phyloP scores from a whole-genome alignment of 2,888 invertebrate species.

The Hirudinaria manillensis region DNA sequence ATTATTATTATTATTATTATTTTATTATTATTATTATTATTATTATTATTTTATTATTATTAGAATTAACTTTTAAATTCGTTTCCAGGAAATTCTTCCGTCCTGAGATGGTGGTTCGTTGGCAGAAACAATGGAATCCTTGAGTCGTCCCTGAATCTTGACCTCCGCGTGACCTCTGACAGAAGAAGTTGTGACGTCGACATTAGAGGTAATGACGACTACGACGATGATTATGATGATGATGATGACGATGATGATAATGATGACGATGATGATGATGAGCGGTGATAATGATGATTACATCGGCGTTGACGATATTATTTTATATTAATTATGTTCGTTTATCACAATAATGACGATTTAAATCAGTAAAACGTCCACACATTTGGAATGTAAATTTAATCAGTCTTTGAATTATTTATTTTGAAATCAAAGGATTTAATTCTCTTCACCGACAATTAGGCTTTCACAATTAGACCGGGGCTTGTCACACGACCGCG shows the following conservation, averaged over 20 bases:
- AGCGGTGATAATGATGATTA: too few relatives aligned
- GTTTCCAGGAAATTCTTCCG: slow-evolving; percentile 10
- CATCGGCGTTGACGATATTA: too few relatives aligned
- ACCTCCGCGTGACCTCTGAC: not conserved
- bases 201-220: not conserved
- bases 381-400: too few relatives aligned
- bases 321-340: too few relatives aligned
- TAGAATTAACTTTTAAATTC: not conserved
- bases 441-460: too few relatives aligned
- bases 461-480: too few relatives aligned
- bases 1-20: slow-evolving; percentile 16
- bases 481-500: not conserved
- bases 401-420: too few relatives aligned
- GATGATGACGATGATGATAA: not conserved
- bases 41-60: not conserved
- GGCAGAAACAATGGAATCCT: not conserved
- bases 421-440: too few relatives aligned
- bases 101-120: slow-evolving; percentile 17
- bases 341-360: too few relatives aligned
- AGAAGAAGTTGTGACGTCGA: slow-evolving; percentile 2
- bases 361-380: too few relatives aligned
- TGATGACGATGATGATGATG: not conserved
- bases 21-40: slow-evolving; percentile 7
- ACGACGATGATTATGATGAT: not conserved
- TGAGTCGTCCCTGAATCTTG: not conserved